These are phyloP conservation scores for Sanderia malayensis DNA, from an alignment of 30 jellyfish, hydroid and myxozoan genomes.

Conservation along the genomic window DNA sequence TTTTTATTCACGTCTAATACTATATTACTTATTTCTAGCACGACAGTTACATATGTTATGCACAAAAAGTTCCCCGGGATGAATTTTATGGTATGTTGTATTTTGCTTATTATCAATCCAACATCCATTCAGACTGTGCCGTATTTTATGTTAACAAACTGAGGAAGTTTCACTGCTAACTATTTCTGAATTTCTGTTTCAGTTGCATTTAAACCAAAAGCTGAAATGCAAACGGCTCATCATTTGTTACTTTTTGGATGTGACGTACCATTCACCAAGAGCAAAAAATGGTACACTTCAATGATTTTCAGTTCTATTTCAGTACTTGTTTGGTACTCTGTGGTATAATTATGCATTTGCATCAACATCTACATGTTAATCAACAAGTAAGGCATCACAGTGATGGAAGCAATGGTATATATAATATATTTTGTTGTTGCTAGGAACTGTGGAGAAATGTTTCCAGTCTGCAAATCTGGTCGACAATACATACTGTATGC, in stretches of 20 bases:
- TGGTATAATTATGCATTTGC: no score
- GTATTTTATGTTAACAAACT: no score
- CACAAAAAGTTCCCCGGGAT: conserved; percentile 54
- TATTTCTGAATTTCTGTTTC: neutral
- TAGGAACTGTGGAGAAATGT: conserved; percentile 98
- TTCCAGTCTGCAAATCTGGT: conserved; percentile 83
- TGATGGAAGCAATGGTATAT: no score
- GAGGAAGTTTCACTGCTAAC: no score
- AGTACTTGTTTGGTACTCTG: no score
- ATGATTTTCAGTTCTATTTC: no score
- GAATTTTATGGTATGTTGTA: conserved; percentile 40
- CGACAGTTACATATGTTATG: conserved; percentile 76
- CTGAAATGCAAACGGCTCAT: conserved; percentile 96
- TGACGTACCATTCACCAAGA: conserved; percentile 62
- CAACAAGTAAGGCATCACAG: no score
- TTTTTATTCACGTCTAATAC: no score
- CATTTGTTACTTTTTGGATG: conserved; percentile 98
- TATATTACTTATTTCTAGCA: conserved; percentile 61
- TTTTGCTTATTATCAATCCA: no score
- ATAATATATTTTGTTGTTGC: neutral
- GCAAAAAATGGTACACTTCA: conserved; percentile 79
- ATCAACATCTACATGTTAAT: no score
- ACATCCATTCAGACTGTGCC: no score
- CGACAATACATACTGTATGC: conserved; percentile 88
- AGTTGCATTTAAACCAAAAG: conserved; percentile 83